Conservation (phyloP, 2,888 invertebrate genomes). For the Rhamphomyia laevipes region DNA sequence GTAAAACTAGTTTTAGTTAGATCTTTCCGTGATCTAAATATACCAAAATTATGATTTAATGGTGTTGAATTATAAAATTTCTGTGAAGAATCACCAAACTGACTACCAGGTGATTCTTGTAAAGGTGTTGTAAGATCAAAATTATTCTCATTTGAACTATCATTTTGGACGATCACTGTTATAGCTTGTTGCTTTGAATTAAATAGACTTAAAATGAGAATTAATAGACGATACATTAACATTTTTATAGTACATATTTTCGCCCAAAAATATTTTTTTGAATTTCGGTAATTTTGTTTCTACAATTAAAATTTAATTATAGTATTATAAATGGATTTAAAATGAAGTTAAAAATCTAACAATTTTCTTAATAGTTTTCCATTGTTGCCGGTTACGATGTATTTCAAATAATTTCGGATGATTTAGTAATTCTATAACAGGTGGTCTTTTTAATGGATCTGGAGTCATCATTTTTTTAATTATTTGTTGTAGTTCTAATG, state of each 20-base stretch:
- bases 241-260: background rate
- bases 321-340: background rate
- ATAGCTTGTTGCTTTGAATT: constrained; percentile 14
- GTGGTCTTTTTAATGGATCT: constrained; percentile 40
- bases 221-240: background rate
- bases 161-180: constrained; percentile 5
- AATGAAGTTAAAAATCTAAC: background rate
- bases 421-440: constrained; percentile 41
- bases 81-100: constrained; percentile 14
- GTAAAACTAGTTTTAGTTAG: constrained; percentile 23
- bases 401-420: constrained; percentile 28
- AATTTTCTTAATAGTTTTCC: constrained; percentile 20
- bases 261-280: background rate
- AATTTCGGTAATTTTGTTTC: background rate
- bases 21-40: constrained; percentile 26
- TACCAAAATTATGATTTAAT: constrained; percentile 23
- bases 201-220: constrained; percentile 14
- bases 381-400: constrained; percentile 26
- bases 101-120: constrained; percentile 22
- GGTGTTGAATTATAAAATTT: constrained; percentile 34
- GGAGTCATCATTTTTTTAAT: constrained; percentile 47
- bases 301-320: background rate
- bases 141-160: background rate
- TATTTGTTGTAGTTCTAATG: constrained; percentile 40
- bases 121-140: constrained; percentile 10